Evolutionary conservation across 2,888 invertebrate genomes (phyloP).

Genomic region (Cepaea hortensis): DNA sequence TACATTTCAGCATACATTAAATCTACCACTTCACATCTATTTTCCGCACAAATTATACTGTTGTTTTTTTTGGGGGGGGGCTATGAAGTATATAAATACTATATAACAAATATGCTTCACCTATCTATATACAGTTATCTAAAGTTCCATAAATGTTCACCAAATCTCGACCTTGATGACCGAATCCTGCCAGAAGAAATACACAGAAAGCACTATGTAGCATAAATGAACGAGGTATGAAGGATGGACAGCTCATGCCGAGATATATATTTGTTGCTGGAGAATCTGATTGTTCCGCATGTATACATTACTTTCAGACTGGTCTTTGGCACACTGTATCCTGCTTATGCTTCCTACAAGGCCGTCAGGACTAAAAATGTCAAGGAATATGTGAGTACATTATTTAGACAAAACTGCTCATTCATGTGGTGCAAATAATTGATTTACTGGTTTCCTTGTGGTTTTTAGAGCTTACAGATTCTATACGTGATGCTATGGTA

Average conservation of each 20-base stretch:
- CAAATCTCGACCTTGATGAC: no score
- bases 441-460: neutral
- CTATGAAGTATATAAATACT: no score
- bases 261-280: constrained; percentile 30
- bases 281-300: constrained; percentile 59
- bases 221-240: neutral
- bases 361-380: constrained; percentile 98
- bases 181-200: no score
- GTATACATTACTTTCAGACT: constrained; percentile 83
- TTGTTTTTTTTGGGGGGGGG: no score
- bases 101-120: no score
- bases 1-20: no score
- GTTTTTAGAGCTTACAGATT: neutral
- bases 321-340: constrained; percentile 97
- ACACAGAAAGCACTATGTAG: neutral
- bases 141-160: no score
- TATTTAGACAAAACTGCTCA: neutral
- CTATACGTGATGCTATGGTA: no score
- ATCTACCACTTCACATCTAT: no score
- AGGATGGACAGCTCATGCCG: constrained; percentile 9
- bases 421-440: neutral
- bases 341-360: constrained; percentile 99
- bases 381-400: constrained; percentile 94
- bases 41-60: no score
- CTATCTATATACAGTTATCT: no score